These are phyloP conservation scores for Lymantria monacha DNA, from an alignment of 2,888 invertebrate species.

Conservation along the genomic window DNA sequence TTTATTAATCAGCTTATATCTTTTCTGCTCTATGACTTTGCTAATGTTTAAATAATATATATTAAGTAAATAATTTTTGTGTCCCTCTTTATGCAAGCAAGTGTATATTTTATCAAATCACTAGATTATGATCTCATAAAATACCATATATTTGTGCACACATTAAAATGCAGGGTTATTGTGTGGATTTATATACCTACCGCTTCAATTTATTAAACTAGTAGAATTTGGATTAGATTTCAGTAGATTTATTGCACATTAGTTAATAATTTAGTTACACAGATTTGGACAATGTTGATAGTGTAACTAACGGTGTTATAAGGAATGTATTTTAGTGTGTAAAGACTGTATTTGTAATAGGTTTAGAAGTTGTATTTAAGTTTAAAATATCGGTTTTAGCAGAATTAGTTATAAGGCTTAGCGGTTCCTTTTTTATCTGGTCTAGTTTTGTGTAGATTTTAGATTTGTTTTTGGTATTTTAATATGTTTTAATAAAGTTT, in stretches of 20 bases:
- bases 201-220: conserved; percentile 73
- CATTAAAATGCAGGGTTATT: conserved; percentile 66
- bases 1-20: too few relatives aligned
- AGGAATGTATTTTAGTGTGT: conserved; percentile 7
- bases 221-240: conserved; percentile 52
- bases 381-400: too few relatives aligned
- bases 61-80: not conserved
- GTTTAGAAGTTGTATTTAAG: not conserved
- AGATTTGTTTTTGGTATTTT: too few relatives aligned
- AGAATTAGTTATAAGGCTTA: too few relatives aligned
- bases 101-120: conserved; percentile 25
- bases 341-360: conserved; percentile 11
- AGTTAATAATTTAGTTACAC: conserved; percentile 2
- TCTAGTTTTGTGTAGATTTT: too few relatives aligned
- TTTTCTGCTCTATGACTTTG: too few relatives aligned
- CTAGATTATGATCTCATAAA: conserved; percentile 49
- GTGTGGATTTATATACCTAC: conserved; percentile 50
- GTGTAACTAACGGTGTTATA: not conserved
- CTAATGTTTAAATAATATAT: not conserved
- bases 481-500: too few relatives aligned
- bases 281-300: not conserved
- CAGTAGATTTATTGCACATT: conserved; percentile 36
- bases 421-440: too few relatives aligned
- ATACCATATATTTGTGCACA: conserved; percentile 44
- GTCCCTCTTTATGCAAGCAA: conserved; percentile 32